Evolutionary conservation across 2,113 vertebrate genomes (phyloP), one percentile per base, ranked within the genome.

Genomic region (Neolamprologus modestus): DNA sequence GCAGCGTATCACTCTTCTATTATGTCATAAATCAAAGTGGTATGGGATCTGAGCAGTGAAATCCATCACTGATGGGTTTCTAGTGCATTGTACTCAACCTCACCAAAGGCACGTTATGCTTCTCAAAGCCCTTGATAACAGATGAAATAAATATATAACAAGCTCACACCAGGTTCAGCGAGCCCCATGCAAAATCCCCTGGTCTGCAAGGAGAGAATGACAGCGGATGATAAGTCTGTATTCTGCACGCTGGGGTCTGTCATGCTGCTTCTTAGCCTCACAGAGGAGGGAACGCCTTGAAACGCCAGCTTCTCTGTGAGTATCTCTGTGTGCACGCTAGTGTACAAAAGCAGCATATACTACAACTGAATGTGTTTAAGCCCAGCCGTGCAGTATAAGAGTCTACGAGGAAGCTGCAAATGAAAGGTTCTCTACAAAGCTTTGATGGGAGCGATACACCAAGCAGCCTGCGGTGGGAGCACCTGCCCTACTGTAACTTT

Each of bases 71-170:
- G 90, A 84, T 83, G 81, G 91, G 66, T 89, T 94, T 92, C 89
- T 57, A 63, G 86, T 14, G 59, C 55, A 88, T 93, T 95, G 87
- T 87, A 92, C 89, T 86, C 71, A 85, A 73, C 82, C 85, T 84
- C 91, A 92, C 92, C 92, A 92, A 93, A 94, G 90, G 73, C 83
- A 78, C 5, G 63, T 79, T 86, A 79, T 50, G 86, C 92, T 90
- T 91, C 87, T 88, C 21, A 7, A 84, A 66, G 88, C 88, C 76
- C 85, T 86, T 86, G 91, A 95, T 93, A 95, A 91, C 90, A 40
- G 80, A 87, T 31, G n/a, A 93, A 92, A 94, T 90, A 94, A 92
- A 95, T 92, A 94, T 94, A 93, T 87, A 89, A 92, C 82, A 88
- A 89, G 86, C 86, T 92, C 87, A 73, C 92, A 91, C 78, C 89